Conservation (phyloP, 1,140 invertebrate genomes). For the Drosophila aff. region DNA sequence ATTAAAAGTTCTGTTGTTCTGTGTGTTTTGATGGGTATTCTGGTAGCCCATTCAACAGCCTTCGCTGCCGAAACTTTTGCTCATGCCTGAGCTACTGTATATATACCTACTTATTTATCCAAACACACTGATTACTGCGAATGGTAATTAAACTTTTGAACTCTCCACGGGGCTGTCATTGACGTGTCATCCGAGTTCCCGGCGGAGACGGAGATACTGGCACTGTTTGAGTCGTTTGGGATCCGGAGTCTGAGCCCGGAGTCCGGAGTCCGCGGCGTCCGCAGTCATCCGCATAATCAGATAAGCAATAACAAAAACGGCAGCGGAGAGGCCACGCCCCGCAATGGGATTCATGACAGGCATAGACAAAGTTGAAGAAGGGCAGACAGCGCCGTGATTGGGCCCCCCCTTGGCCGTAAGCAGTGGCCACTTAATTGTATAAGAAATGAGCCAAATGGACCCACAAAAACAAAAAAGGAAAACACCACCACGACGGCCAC, state of each 20-base stretch:
- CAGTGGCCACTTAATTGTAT: conserved; percentile 79
- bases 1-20: neutral
- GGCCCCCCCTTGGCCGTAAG: conserved; percentile 44
- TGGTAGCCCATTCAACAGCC: neutral
- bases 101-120: conserved; percentile 42
- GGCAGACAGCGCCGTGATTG: conserved; percentile 24
- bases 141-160: conserved; percentile 84
- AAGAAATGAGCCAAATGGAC: conserved; percentile 71
- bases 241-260: conserved; percentile 4
- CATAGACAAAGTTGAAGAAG: conserved; percentile 78
- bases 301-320: conserved; percentile 65
- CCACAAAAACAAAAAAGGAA: conserved; percentile 23
- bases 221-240: conserved; percentile 10
- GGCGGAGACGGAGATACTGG: conserved; percentile 12
- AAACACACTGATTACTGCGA: conserved; percentile 67
- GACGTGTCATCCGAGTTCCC: conserved; percentile 66
- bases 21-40: neutral
- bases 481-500: conserved; percentile 6
- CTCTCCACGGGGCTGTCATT: conserved; percentile 68
- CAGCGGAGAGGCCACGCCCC: conserved; percentile 52
- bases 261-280: neutral
- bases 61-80: conserved; percentile 2
- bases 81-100: conserved; percentile 35
- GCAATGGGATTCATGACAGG: conserved; percentile 73
- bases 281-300: conserved; percentile 73